A percentile compares a stretch with the other conserved stretches of the same genome.
phyloP scores from a whole-genome alignment of 2,888 invertebrate species.

The Heliconius cydno region DNA sequence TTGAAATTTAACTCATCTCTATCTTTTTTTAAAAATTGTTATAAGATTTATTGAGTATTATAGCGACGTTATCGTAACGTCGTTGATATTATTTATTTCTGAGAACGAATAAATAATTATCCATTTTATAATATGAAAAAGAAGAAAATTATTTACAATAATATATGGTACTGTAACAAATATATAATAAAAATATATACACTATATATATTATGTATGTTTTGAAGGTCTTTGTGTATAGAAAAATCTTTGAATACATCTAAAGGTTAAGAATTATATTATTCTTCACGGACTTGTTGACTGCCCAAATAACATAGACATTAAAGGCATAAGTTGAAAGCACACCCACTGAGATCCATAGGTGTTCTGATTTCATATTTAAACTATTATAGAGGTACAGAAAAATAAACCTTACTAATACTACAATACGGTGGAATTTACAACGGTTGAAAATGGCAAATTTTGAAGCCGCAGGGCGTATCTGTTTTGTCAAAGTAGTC shows the following conservation, averaged over 20 bases:
- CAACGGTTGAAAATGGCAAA: constrained; percentile 43
- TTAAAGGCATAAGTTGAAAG: constrained; percentile 66
- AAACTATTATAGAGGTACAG: constrained; percentile 46
- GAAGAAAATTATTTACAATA: not conserved
- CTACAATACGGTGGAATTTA: constrained; percentile 44
- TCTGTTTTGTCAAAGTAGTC: constrained; percentile 77
- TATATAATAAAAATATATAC: not conserved
- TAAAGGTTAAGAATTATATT: constrained; percentile 23
- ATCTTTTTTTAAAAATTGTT: constrained; percentile 29
- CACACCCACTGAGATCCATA: constrained; percentile 77
- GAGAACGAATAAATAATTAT: not conserved
- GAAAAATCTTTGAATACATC: constrained; percentile 22
- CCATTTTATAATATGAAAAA: not conserved
- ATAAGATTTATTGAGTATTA: constrained; percentile 25
- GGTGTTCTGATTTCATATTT: constrained; percentile 70
- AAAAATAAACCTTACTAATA: constrained; percentile 50
- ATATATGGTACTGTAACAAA: not conserved
- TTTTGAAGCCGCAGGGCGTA: constrained; percentile 80
- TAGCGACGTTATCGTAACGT: not conserved
- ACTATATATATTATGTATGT: not conserved
- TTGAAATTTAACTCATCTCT: constrained; percentile 42
- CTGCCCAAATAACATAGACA: constrained; percentile 66
- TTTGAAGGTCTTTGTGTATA: constrained; percentile 21
- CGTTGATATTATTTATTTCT: not conserved
- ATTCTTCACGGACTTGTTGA: constrained; percentile 48